Conservation (phyloP, 2,888 invertebrate species). For the Lepidonotus clava region DNA sequence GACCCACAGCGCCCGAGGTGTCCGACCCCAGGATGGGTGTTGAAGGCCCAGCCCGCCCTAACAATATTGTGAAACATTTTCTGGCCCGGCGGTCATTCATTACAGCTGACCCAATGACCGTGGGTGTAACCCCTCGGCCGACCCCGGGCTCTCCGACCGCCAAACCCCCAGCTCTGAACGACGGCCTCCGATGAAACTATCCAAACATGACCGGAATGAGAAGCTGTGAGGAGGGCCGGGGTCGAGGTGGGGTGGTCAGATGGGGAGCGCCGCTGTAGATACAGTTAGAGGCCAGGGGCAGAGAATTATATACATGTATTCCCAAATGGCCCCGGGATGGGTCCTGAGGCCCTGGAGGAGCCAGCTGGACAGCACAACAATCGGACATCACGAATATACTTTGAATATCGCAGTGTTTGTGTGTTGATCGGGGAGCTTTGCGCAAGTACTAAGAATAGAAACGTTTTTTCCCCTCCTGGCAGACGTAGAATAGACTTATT, state of each 20-base stretch:
- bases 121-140: background rate
- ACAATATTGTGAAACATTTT: background rate
- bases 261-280: too few species aligned
- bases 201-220: background rate
- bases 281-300: background rate
- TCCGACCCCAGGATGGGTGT: too few species aligned
- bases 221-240: background rate
- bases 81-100: background rate
- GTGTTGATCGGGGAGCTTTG: too few species aligned
- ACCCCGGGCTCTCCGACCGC: background rate
- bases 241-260: background rate
- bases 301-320: background rate
- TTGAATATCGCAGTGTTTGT: too few species aligned
- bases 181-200: slow-evolving; percentile 21
- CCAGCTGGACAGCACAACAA: too few species aligned
- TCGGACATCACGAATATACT: too few species aligned
- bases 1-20: too few species aligned
- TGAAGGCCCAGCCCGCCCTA: background rate
- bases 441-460: too few species aligned
- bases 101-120: slow-evolving; percentile 25
- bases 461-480: too few species aligned
- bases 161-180: background rate
- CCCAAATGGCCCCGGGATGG: too few species aligned
- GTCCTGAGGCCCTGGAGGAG: too few species aligned
- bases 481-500: too few species aligned